Evolutionary conservation across 2,797 vertebrate species (phyloP), one percentile per base, ranked within the genome.

Genomic region (Serranus cabrilla): DNA sequence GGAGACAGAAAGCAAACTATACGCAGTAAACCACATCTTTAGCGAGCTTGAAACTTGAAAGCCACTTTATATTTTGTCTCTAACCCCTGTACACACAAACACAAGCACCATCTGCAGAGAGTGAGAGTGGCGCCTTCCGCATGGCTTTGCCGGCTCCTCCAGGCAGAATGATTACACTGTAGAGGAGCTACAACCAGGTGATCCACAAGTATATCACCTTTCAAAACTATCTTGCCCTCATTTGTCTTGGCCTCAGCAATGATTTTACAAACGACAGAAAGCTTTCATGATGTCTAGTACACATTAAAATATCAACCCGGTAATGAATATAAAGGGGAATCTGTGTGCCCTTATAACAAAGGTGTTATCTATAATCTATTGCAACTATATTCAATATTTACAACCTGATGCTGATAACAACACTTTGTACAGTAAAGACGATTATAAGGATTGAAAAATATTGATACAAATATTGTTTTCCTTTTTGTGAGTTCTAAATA

Each of bases 141-240:
- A 7, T 16, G 34, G 56, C 60, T 47, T 23, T 27, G 54, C 8
- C 4, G 25, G 72, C 43, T 77, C 42, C 66, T 74, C 52, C 18
- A 25, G 60, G 55, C 60, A 37, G 25, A 37, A 20, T 69, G 62
- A 77, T 76, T 61, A 76, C 57, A 74, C 60, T 63, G 68, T 34
- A 54, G 45, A 17, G 52, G 12, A 14, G 52, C 21, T 46, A 66
- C 58, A 73, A 71, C 43, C 74, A 81, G 71, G 54, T 76, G 62
- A 71, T 63, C 16, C 17, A 31, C 37, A 57, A 31, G 68, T 46
- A 54, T 23, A 66, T 40, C 37, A 14, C 59, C 54, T 57, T 21
- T 17, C 27, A 59, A 40, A 69, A 43, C 25, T 7, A 25, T 11
- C 5, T 7, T 12, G 17, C 27, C 6, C 9, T 40, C 31, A 54